Evolutionary conservation across 2,113 vertebrate genomes (phyloP).

Genomic region (Lamprotornis superbus): DNA sequence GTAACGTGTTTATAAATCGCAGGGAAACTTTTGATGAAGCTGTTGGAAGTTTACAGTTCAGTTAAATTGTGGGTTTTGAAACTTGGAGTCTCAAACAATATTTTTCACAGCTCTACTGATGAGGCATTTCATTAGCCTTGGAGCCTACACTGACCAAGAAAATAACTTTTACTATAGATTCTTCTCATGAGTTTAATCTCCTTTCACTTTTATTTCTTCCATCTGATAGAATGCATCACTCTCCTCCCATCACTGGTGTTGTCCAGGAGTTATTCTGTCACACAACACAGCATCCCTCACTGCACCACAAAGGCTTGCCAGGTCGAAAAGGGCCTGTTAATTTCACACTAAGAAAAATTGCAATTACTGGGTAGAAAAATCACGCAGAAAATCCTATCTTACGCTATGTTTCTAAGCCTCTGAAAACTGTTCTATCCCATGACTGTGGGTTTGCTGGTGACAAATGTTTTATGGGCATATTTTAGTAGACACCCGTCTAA

Average conservation of each 20-base stretch:
- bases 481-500: constrained; percentile 55
- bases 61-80: background rate
- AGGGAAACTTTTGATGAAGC: constrained; percentile 1
- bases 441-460: constrained; percentile 50
- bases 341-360: background rate
- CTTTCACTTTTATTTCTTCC: constrained; percentile 56
- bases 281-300: background rate
- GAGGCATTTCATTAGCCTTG: constrained; percentile 57
- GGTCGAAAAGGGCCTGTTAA: background rate
- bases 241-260: background rate
- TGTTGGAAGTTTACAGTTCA: background rate
- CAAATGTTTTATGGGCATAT: constrained; percentile 65
- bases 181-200: background rate
- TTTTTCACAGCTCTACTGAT: constrained; percentile 39
- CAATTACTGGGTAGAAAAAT: background rate
- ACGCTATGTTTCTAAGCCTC: background rate
- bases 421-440: constrained; percentile 19
- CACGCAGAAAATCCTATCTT: background rate
- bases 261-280: background rate
- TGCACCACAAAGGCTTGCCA: background rate
- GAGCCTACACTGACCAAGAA: background rate
- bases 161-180: constrained; percentile 3
- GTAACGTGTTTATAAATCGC: background rate
- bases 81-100: background rate
- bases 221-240: constrained; percentile 33